Evolutionary conservation across 2,888 invertebrate species (phyloP), one percentile per base, ranked within the genome.

Genomic region (Ophion obscuratus): DNA sequence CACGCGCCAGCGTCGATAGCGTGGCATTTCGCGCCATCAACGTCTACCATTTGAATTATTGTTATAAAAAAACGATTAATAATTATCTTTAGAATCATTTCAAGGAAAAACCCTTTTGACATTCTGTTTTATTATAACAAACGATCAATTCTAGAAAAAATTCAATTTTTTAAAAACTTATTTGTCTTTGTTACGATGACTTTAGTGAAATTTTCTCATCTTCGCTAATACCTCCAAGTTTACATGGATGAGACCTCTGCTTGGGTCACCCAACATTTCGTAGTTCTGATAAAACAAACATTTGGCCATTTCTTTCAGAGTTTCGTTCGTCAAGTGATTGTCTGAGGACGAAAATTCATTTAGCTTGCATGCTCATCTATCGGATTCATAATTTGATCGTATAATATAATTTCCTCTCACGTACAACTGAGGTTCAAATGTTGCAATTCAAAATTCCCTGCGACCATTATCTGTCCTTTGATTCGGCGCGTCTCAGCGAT

Each of bases 351-450:
- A 44, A 82, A 64, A 61, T 53, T 24, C 78, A 47, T 10, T 61
- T 27, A 44, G 61, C 11, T 59, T n/a, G n/a, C 9, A 10, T 7
- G 31, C n/a, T 76, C 76, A 14, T 9, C 24, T 6, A 31, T n/a
- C n/a, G 11, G 57, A 47, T 47, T 47, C 14, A 4, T 10, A 14
- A 47, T 47, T 14, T 10, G 79, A 81, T n/a, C 7, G 40, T 71
- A 71, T 76, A 59, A 44, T 66, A 70, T 3, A 31, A 31, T 31
- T 31, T 31, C n/a, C 10, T 27, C 5, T 59, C 57, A 85, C 87
- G 86, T 91, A 94, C 94, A 94, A 70, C 92, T 91, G 67, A 94
- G 79, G 85, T 94, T 94, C 67, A 94, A 86, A 84, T 93, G 91
- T 31, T 91, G 89, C 61, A 94, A 81, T 20, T 88, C 82, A 20